phyloP scores from a whole-genome alignment of 1,140 invertebrate genomes.

The Lepidurus apus region DNA sequence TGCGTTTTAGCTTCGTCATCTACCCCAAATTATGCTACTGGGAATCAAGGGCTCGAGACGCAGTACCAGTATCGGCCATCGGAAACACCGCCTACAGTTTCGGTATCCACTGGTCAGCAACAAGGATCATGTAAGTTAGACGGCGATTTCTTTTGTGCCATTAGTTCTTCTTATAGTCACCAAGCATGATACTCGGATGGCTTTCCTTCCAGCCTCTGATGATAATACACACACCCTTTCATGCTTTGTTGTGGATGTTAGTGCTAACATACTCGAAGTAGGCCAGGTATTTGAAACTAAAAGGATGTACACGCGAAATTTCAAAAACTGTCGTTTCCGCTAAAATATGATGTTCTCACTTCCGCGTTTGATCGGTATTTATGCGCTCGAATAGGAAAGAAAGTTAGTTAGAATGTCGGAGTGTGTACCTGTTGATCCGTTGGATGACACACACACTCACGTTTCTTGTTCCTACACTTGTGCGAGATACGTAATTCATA shows the following conservation, averaged over 20 bases:
- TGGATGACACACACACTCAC: background rate
- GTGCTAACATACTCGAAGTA: background rate
- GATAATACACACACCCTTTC: no score
- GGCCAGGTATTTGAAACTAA: background rate
- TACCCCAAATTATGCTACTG: background rate
- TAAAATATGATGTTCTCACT: background rate
- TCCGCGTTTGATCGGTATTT: conserved; percentile 6
- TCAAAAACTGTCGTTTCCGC: background rate
- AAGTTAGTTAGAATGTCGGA: background rate
- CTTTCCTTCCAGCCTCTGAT: no score
- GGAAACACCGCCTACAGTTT: background rate
- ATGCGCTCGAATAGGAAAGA: background rate
- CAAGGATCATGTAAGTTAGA: background rate
- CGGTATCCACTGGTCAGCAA: background rate
- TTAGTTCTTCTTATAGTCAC: background rate
- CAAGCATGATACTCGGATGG: no score
- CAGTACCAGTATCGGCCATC: background rate
- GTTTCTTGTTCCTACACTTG: background rate
- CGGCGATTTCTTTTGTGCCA: background rate
- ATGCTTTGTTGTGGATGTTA: background rate
- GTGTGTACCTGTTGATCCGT: background rate
- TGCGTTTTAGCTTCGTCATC: background rate
- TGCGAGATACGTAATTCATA: background rate
- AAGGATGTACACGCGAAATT: background rate
- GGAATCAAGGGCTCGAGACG: background rate